phyloP scores from a whole-genome alignment of 1,140 invertebrate genomes.

The Drosophila sulfurigaster region DNA sequence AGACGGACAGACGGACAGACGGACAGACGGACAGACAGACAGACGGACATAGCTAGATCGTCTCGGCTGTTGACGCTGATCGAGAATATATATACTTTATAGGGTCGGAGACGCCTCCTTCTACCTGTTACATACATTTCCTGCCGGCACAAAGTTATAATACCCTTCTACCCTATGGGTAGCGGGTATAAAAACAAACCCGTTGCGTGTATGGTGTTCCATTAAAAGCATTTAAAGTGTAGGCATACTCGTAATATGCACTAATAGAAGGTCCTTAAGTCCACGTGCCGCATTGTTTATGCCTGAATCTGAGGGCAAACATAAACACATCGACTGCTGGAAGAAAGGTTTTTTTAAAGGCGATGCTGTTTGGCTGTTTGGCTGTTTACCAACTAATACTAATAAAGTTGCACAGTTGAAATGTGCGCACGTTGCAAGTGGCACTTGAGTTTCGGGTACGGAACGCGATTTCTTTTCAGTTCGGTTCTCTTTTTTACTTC shows the following conservation, averaged over 20 bases:
- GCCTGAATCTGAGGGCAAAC: conserved; percentile 53
- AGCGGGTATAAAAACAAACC: conserved; percentile 21
- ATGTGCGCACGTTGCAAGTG: conserved; percentile 67
- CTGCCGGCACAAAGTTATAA: no score
- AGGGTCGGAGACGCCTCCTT: no score
- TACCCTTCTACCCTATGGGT: no score
- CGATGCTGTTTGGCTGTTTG: conserved; percentile 19
- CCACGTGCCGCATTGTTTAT: conserved; percentile 71
- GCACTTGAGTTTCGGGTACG: conserved; percentile 61
- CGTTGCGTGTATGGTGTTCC: background rate
- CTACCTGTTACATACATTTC: no score
- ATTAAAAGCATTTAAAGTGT: conserved; percentile 34
- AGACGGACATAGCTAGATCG: no score
- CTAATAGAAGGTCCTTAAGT: conserved; percentile 53
- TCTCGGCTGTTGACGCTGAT: no score
- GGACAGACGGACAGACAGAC: no score
- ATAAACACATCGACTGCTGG: conserved; percentile 54
- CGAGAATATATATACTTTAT: no score
- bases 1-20: no score
- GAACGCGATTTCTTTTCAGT: conserved; percentile 8
- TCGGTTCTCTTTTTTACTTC: conserved; percentile 7
- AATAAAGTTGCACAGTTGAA: conserved; percentile 64
- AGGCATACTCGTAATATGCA: conserved; percentile 13
- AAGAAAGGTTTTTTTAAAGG: background rate
- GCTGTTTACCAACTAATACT: conserved; percentile 70